Conservation (phyloP, 30 jellyfish, hydroid and myxozoan species). For the Morbakka virulenta region DNA sequence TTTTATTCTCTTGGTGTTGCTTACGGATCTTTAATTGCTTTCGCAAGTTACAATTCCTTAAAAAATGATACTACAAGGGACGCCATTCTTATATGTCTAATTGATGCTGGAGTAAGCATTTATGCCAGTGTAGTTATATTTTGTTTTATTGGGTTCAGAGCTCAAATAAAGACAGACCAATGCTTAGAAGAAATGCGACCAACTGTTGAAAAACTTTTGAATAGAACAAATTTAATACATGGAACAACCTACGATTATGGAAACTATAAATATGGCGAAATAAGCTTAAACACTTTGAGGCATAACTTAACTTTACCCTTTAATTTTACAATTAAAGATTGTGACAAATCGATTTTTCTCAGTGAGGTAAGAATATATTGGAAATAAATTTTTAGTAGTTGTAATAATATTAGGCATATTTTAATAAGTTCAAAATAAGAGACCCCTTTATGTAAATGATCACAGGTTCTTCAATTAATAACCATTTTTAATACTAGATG, state of each 20-base stretch:
- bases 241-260: conserved; percentile 63
- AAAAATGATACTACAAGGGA: conserved; percentile 97
- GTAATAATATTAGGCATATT: neutral
- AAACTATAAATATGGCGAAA: conserved; percentile 45
- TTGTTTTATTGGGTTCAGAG: conserved; percentile 97
- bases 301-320: conserved; percentile 17
- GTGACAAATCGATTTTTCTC: conserved; percentile 51
- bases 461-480: no score
- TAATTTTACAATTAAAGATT: conserved; percentile 42
- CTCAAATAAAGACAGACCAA: conserved; percentile 73
- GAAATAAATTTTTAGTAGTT: neutral
- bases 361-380: conserved; percentile 8
- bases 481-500: neutral
- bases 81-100: conserved; percentile 78
- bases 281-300: conserved; percentile 25
- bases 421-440: no score
- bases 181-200: conserved; percentile 50
- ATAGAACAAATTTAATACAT: conserved; percentile 34
- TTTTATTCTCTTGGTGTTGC: conserved; percentile 97
- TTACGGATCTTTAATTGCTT: conserved; percentile 95
- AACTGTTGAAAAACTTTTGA: conserved; percentile 21
- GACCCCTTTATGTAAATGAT: no score
- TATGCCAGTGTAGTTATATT: conserved; percentile 96
- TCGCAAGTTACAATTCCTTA: conserved; percentile 95
- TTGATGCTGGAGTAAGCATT: conserved; percentile 97